phyloP scores from a whole-genome alignment of 2,888 invertebrate genomes.

The Drosophila mimetica region DNA sequence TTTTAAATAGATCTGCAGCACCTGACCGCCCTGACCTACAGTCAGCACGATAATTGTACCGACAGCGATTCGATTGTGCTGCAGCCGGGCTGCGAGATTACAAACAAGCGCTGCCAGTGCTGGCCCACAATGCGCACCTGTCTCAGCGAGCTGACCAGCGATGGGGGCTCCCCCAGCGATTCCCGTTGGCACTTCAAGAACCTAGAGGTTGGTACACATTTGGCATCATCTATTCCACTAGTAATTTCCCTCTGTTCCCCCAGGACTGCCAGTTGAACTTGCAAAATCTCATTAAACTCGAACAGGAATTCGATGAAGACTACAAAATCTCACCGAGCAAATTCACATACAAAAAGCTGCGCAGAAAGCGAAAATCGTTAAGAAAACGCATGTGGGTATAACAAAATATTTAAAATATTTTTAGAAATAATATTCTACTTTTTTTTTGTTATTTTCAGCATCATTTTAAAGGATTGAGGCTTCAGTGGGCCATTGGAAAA shows the following conservation, averaged over 20 bases:
- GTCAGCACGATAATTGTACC: slow-evolving; percentile 81
- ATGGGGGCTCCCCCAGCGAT: slow-evolving; percentile 75
- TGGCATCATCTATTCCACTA: neutral
- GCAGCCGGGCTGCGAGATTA: slow-evolving; percentile 84
- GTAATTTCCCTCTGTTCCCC: neutral
- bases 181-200: slow-evolving; percentile 84
- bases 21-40: slow-evolving; percentile 72
- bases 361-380: slow-evolving; percentile 83
- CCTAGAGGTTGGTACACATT: slow-evolving; percentile 76
- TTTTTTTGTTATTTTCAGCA: slow-evolving; percentile 18
- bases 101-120: slow-evolving; percentile 84
- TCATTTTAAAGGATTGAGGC: slow-evolving; percentile 45
- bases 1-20: slow-evolving; percentile 78
- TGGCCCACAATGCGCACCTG: slow-evolving; percentile 84
- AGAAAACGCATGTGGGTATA: slow-evolving; percentile 71
- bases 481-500: slow-evolving; percentile 29
- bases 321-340: slow-evolving; percentile 84
- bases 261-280: slow-evolving; percentile 85
- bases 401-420: neutral
- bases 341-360: slow-evolving; percentile 83
- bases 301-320: slow-evolving; percentile 85
- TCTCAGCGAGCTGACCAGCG: slow-evolving; percentile 74
- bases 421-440: too few relatives aligned
- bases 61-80: slow-evolving; percentile 82
- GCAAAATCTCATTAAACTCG: slow-evolving; percentile 84